Conservation (phyloP, 2,113 vertebrate genomes). For the Mormyrus lacerda region DNA sequence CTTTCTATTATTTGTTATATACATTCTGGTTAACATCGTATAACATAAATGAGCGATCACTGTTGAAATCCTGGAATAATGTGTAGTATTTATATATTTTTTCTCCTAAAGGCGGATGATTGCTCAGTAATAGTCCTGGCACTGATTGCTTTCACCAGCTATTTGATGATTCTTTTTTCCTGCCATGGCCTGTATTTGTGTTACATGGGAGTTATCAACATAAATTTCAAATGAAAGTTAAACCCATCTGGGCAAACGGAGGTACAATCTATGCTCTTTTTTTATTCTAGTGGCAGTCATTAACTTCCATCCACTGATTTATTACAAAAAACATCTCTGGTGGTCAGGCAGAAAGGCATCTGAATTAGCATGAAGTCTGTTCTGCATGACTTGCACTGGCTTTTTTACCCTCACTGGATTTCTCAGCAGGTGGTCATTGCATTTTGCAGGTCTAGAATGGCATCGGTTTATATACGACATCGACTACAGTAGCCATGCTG, state of each 20-base stretch:
- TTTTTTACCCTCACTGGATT: not conserved
- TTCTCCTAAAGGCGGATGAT: constrained; percentile 47
- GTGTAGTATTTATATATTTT: not conserved
- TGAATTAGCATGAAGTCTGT: not conserved
- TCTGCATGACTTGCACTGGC: not conserved
- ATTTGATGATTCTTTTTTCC: constrained; percentile 56
- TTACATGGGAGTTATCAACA: not conserved
- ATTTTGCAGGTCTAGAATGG: constrained; percentile 62
- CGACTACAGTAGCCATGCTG: constrained; percentile 67
- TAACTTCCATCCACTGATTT: not conserved
- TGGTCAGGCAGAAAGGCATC: not conserved
- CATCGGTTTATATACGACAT: constrained; percentile 59
- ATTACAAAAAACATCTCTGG: not conserved
- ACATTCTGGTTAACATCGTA: not conserved
- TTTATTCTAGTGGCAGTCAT: not conserved
- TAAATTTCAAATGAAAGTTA: not conserved
- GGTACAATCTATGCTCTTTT: not conserved
- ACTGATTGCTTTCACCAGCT: constrained; percentile 56
- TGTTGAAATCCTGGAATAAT: not conserved
- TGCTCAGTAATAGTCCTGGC: constrained; percentile 55
- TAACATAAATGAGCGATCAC: not conserved
- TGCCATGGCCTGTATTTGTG: constrained; percentile 53
- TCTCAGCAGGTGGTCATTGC: not conserved
- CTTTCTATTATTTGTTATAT: not conserved
- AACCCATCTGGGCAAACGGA: not conserved